A percentile compares a stretch with the other conserved stretches of the same genome.
Evolutionary conservation across 2,888 invertebrate species (phyloP).

Genomic region (Bembecia ichneumoniformis): DNA sequence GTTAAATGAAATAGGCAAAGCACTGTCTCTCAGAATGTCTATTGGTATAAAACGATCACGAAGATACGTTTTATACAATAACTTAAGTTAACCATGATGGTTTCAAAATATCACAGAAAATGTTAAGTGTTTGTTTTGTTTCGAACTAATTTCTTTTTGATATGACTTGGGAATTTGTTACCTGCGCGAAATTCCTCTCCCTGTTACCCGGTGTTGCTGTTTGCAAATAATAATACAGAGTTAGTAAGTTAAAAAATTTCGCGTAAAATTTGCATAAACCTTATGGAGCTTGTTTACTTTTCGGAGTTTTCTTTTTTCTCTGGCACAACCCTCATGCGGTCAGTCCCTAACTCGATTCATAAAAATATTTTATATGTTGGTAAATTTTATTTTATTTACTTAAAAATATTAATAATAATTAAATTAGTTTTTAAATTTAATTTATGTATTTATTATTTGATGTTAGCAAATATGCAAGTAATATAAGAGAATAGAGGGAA

Average conservation of each 20-base stretch:
- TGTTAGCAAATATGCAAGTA: too few species aligned
- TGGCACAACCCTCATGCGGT: constrained; percentile 41
- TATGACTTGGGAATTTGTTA: neutral
- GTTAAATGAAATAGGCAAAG: too few species aligned
- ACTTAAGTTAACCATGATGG: too few species aligned
- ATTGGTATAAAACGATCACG: too few species aligned
- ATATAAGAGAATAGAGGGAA: too few species aligned
- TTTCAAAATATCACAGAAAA: constrained; percentile 22
- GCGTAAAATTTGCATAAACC: constrained; percentile 66
- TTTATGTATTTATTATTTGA: too few species aligned
- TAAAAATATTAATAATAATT: too few species aligned
- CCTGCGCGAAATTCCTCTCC: constrained; percentile 7
- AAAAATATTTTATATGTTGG: constrained; percentile 11
- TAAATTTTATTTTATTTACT: too few species aligned
- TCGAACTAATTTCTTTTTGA: constrained; percentile 2
- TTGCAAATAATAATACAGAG: constrained; percentile 58
- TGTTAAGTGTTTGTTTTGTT: constrained; percentile 33
- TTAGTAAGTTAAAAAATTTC: constrained; percentile 54
- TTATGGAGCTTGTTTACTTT: constrained; percentile 45
- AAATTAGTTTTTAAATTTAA: too few species aligned
- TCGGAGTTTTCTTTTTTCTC: constrained; percentile 44
- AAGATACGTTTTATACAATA: too few species aligned
- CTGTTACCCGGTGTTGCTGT: too few species aligned
- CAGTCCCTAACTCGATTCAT: constrained; percentile 37
- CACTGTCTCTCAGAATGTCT: too few species aligned